Evolutionary conservation across 2,797 vertebrate species (phyloP).

Genomic region (Nasua narica): DNA sequence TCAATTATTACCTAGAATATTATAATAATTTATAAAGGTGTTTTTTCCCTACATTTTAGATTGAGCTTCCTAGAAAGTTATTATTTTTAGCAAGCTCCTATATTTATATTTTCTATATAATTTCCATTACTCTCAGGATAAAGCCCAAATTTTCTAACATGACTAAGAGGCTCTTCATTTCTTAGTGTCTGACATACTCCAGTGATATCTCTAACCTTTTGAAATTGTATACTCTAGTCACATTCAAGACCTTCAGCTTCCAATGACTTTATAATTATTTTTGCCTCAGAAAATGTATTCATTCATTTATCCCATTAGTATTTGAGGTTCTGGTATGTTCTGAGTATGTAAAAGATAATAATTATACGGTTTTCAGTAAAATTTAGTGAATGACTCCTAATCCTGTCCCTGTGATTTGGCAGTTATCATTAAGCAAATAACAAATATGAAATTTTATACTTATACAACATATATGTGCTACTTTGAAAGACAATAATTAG

Average conservation of each 20-base stretch:
- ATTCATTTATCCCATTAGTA: neutral
- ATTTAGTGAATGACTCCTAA: neutral
- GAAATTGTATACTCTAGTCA: neutral
- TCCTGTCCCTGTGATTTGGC: neutral
- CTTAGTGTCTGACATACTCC: neutral
- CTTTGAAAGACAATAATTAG: neutral
- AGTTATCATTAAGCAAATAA: neutral
- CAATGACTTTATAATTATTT: neutral
- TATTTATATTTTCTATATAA: neutral
- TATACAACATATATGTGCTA: neutral
- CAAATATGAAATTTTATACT: neutral
- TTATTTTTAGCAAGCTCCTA: neutral
- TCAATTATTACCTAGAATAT: neutral
- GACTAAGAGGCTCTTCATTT: neutral
- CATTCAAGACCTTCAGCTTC: neutral
- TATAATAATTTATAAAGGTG: neutral
- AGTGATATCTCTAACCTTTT: neutral
- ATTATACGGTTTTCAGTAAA: neutral
- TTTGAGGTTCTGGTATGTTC: neutral
- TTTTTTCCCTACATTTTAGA: neutral
- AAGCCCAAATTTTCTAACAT: neutral
- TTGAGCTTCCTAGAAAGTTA: neutral
- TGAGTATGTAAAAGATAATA: neutral
- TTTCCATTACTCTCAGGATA: neutral
- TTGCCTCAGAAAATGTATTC: neutral